Conservation (phyloP, 2,113 vertebrate genomes). For the Tamias sibiricus region DNA sequence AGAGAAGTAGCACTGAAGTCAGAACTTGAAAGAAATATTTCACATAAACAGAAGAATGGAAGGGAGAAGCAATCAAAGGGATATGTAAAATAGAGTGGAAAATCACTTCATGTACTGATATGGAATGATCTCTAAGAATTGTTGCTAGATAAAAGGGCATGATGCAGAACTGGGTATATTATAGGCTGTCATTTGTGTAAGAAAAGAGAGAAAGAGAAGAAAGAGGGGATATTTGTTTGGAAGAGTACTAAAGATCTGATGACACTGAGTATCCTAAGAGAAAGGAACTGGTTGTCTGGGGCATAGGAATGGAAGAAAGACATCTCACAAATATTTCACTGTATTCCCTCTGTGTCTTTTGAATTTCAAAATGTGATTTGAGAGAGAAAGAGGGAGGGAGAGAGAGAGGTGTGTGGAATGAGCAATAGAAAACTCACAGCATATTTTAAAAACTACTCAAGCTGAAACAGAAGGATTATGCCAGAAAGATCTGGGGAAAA, state of each 20-base stretch:
- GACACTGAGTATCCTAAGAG: background rate
- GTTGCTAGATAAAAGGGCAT: background rate
- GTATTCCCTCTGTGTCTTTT: background rate
- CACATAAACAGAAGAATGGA: background rate
- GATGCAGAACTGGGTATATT: background rate
- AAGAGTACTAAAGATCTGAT: background rate
- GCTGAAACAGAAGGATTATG: background rate
- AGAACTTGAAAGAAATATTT: constrained; percentile 31
- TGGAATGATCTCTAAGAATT: background rate
- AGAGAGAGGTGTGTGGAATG: background rate
- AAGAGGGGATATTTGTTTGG: background rate
- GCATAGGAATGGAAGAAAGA: background rate
- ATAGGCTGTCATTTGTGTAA: too few species aligned
- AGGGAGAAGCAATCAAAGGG: background rate
- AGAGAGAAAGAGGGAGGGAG: background rate
- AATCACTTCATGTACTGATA: background rate
- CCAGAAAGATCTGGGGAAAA: background rate
- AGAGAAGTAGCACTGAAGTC: background rate
- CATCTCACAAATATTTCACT: constrained; percentile 31
- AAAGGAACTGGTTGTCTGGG: background rate
- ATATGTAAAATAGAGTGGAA: background rate
- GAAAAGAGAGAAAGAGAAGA: background rate
- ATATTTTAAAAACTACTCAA: background rate
- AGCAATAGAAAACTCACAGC: background rate
- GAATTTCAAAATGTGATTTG: constrained; percentile 48